Evolutionary conservation across 2,888 invertebrate genomes (phyloP).

Genomic region (Drosophila subquinaria): DNA sequence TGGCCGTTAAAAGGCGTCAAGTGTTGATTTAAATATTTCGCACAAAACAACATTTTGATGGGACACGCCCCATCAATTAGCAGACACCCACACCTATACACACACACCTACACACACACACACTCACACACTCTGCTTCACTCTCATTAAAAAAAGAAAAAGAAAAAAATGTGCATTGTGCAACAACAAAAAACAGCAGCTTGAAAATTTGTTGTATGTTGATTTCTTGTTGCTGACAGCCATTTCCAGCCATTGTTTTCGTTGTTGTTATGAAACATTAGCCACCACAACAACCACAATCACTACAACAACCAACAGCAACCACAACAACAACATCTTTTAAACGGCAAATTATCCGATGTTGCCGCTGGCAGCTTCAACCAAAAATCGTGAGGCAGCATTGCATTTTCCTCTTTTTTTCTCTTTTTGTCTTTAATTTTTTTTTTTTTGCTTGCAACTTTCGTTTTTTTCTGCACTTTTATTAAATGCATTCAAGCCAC

Average conservation of each 20-base stretch:
- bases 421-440: too few species aligned
- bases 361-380: slow-evolving; percentile 40
- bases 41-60: slow-evolving; percentile 56
- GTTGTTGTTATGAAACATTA: slow-evolving; percentile 80
- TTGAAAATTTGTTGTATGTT: slow-evolving; percentile 45
- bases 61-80: slow-evolving; percentile 72
- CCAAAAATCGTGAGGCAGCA: slow-evolving; percentile 59
- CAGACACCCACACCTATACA: slow-evolving; percentile 28
- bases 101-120: not conserved
- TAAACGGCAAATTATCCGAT: slow-evolving; percentile 61
- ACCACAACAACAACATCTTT: slow-evolving; percentile 35
- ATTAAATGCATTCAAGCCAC: slow-evolving; percentile 53
- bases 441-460: slow-evolving; percentile 30
- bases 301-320: slow-evolving; percentile 25
- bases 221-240: slow-evolving; percentile 62
- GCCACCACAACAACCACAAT: slow-evolving; percentile 50
- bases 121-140: not conserved
- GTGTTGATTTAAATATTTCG: slow-evolving; percentile 60
- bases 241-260: slow-evolving; percentile 79
- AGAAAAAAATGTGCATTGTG: slow-evolving; percentile 15
- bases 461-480: slow-evolving; percentile 34
- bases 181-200: slow-evolving; percentile 32
- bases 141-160: not conserved
- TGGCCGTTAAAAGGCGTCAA: slow-evolving; percentile 62
- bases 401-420: slow-evolving; percentile 37